Conservation (phyloP, 1,140 invertebrate genomes). For the Pogonognathellus flavescens region DNA sequence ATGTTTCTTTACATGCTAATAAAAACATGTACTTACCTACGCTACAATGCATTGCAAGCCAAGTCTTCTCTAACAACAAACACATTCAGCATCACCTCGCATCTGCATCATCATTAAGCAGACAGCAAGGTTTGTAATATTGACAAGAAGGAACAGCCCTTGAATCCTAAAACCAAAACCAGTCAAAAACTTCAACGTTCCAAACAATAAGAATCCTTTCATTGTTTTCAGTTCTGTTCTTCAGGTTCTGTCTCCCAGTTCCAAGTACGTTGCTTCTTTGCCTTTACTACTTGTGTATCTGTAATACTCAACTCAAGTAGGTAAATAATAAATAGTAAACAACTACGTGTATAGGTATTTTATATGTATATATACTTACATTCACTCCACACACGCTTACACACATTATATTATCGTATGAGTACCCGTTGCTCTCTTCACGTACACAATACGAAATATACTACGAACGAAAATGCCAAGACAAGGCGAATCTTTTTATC, state of each 20-base stretch:
- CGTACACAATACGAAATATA: background rate
- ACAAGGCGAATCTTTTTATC: slow-evolving; percentile 23
- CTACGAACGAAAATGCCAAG: background rate
- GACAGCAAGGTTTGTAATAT: slow-evolving; percentile 35
- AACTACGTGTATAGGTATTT: background rate
- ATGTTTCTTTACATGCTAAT: background rate
- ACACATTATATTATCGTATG: too few relatives aligned
- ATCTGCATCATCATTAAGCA: slow-evolving; percentile 35
- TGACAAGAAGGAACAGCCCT: slow-evolving; percentile 43
- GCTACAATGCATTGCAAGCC: background rate
- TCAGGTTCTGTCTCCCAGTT: background rate
- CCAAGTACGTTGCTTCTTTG: background rate
- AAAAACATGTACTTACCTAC: slow-evolving; percentile 13
- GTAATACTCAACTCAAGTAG: background rate
- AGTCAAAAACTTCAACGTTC: slow-evolving; percentile 37
- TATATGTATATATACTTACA: background rate
- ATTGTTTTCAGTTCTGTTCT: slow-evolving; percentile 13
- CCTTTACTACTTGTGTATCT: too few relatives aligned
- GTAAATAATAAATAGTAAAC: background rate
- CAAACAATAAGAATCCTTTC: slow-evolving; percentile 27
- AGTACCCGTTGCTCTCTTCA: too few relatives aligned
- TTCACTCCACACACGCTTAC: background rate
- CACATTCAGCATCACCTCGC: slow-evolving; percentile 5
- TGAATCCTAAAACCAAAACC: slow-evolving; percentile 45
- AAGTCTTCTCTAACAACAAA: background rate